Evolutionary conservation across 2,797 vertebrate genomes (phyloP).

Genomic region (Glyptemys insculpta): DNA sequence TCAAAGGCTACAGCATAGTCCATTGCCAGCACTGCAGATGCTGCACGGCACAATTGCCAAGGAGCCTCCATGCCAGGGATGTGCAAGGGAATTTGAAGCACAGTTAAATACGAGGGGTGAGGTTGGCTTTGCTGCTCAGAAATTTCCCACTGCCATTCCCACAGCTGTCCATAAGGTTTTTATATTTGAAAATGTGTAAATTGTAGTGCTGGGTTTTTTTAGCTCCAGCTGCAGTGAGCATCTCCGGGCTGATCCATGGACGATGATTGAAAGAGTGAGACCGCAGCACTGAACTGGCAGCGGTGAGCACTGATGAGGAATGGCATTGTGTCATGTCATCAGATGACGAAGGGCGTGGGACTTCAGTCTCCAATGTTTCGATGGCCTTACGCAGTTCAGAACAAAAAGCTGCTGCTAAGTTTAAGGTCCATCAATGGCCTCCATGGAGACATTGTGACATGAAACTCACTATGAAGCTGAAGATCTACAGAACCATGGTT

Average conservation of each 20-base stretch:
- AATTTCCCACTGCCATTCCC: neutral
- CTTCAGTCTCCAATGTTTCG: neutral
- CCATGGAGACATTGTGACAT: neutral
- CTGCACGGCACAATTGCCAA: neutral
- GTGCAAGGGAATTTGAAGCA: neutral
- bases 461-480: neutral
- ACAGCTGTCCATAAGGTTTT: neutral
- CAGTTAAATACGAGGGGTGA: neutral
- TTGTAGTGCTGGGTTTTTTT: neutral
- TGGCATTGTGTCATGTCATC: too few species aligned
- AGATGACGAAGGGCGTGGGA: neutral
- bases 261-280: neutral
- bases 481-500: neutral
- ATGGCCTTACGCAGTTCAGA: neutral
- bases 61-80: neutral
- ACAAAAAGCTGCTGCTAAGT: neutral
- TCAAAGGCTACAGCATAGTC: neutral
- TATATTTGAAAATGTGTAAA: neutral
- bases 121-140: neutral
- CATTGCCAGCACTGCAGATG: neutral
- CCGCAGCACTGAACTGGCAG: neutral
- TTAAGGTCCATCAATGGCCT: neutral
- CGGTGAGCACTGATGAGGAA: neutral
- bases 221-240: neutral
- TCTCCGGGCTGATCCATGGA: neutral